Evolutionary conservation across 2,888 invertebrate species (phyloP), one percentile per base, ranked within the genome.

Genomic region (Crepidodera aurea): DNA sequence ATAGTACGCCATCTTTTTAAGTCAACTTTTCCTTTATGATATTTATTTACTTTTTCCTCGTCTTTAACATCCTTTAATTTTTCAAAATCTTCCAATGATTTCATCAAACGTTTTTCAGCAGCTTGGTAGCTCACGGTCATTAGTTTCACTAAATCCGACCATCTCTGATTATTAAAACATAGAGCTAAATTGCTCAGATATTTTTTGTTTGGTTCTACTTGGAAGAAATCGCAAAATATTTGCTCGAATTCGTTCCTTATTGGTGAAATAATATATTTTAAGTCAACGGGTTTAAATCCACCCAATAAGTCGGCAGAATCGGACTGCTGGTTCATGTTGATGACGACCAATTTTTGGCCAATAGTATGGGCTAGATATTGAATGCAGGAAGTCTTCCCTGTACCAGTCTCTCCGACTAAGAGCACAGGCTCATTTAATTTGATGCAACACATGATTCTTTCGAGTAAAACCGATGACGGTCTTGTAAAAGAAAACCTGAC

Each of bases 261-360:
- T 0, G 97, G 96, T 50, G 86, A 83, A 19, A 98, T 86, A 0
- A 96, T 85, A 73, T 90, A 90, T 74, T 91, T 92, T 8, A 97
- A 80, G 78, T 98, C 96, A 0, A 98, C 94, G 0, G 99, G 99
- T 80, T 98, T 98, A 77, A 93, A 94, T 66, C 99, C 98, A 59
- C 99, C 99, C 0, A 99, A 85, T 34, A 99, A 85, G 83, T 99
- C 99, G 0, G 95, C 91, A 6, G 94, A 94, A 81, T 99, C 99
- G 44, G 96, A 98, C 77, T 99, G 98, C 77, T 99, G 98, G 77
- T 98, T 99, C 94, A 99, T 94, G 78, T 99, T 99, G 18, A 99
- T 93, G 0, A 98, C 98, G 25, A 92, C 85, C 25, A 99, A 83
- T 75, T 90, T 93, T 70, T 93, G 91, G 0, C 93, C 91, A 0